Evolutionary conservation across 2,113 vertebrate genomes (phyloP).

Genomic region (Hyperopisus bebe): DNA sequence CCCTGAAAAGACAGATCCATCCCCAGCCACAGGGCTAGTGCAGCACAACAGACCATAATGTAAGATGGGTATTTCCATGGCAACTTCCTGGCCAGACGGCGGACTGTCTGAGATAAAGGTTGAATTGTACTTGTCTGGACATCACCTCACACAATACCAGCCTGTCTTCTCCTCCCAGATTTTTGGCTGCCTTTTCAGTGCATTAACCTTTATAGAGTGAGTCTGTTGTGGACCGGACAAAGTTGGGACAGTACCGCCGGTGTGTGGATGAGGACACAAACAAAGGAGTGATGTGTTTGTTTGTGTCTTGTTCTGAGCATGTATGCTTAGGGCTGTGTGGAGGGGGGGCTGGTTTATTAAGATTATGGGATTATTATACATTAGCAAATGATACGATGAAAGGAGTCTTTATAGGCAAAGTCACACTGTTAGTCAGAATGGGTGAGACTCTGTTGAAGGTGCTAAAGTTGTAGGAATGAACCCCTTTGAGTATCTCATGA

Average conservation of each 20-base stretch:
- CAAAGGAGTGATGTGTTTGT: background rate
- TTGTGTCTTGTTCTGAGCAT: background rate
- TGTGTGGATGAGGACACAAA: background rate
- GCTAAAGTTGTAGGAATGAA: background rate
- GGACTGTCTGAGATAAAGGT: conserved; percentile 34
- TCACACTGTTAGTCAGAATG: background rate
- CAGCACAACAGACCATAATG: background rate
- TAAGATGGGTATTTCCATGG: background rate
- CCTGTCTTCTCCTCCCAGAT: background rate
- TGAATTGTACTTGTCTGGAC: conserved; percentile 31
- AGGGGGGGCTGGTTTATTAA: background rate
- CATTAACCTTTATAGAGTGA: background rate
- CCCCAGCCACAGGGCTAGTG: background rate
- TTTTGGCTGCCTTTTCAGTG: background rate
- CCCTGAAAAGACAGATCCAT: background rate
- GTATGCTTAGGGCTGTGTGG: background rate
- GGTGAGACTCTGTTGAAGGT: background rate
- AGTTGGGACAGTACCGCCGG: background rate
- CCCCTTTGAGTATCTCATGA: background rate
- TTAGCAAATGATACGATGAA: background rate
- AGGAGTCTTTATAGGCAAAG: background rate
- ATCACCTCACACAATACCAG: conserved; percentile 35
- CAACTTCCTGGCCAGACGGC: conserved; percentile 26
- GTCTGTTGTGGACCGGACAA: background rate
- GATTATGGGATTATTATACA: background rate